Percentiles rank a stretch among this genome's conserved stretches.
Evolutionary conservation across 2,888 invertebrate genomes (phyloP).

Genomic region (Molorchus minor): DNA sequence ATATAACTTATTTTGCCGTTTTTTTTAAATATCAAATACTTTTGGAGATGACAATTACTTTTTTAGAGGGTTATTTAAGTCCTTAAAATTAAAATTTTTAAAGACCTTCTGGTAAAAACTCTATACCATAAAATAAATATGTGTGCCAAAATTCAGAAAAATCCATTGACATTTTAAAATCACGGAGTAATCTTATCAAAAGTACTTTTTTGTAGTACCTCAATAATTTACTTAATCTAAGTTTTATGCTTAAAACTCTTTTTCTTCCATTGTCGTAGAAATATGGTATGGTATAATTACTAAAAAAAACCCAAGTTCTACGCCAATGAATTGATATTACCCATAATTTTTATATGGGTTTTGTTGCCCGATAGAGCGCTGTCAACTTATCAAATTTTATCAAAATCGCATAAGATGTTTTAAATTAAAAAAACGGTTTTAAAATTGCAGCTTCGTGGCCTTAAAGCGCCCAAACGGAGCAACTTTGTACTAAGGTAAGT

Average conservation of each 20-base stretch:
- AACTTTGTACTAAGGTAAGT: too few relatives aligned
- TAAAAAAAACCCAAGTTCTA: not conserved
- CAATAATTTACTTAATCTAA: not conserved
- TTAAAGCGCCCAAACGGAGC: not conserved
- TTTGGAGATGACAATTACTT: too few relatives aligned
- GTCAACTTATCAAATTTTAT: not conserved
- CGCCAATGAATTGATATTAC: not conserved
- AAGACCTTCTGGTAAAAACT: too few relatives aligned
- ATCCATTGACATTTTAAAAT: too few relatives aligned
- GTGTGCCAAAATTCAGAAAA: too few relatives aligned
- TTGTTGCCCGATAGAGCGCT: not conserved
- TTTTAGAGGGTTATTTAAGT: too few relatives aligned
- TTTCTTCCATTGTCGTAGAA: not conserved
- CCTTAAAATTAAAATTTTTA: too few relatives aligned
- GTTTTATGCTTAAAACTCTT: not conserved
- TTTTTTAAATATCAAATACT: too few relatives aligned
- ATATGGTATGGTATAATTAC: not conserved
- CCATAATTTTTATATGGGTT: not conserved
- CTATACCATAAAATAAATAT: too few relatives aligned
- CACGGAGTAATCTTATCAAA: not conserved
- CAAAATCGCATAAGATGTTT: not conserved
- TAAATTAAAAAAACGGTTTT: not conserved
- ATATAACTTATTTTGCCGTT: too few relatives aligned
- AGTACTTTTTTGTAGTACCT: not conserved
- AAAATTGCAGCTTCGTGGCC: too few relatives aligned